Evolutionary conservation across 2,797 vertebrate genomes (phyloP), one percentile per base, ranked within the genome.

Genomic region (Otus scops): DNA sequence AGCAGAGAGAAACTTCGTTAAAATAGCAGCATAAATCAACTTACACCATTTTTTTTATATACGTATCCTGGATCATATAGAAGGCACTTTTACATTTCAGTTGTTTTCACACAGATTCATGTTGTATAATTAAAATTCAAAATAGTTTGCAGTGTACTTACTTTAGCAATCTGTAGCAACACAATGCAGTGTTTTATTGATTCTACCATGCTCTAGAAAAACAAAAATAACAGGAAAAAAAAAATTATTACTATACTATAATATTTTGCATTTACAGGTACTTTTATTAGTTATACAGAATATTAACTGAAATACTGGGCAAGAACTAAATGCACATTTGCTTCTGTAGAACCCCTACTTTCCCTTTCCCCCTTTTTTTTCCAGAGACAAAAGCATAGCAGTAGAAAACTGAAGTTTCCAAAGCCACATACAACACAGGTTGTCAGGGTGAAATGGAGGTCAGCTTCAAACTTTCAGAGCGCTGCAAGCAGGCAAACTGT

Each of bases 111-210:
- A 69, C 4, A 60, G 9, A 88, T 43, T n/a, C 68, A 85, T 68
- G 23, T 26, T 39, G 9, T 32, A 34, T 38, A 64, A 89, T 39
- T 74, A 38, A 45, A 68, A 91, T 69, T 30, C 39, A 69, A 28
- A 92, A 50, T 13, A 74, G 16, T 41, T 81, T 23, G 69, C 6
- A 38, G 56, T 57, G 34, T 94, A 95, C 98, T 99, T 99, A 99
- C 99, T 99, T 99, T 99, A 98, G 99, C 99, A 96, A 99, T 99
- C 98, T 99, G 99, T 97, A 99, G 99, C 97, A 99, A 98, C 97
- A 99, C 99, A 97, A 99, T 99, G 98, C 99, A 99, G 98, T 99
- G 99, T 98, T 99, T 99, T 98, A 99, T 99, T 98, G 99, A 99
- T 97, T 99, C 99, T 98, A 99, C 99, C 99, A 99, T 99, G 98